phyloP scores from a whole-genome alignment of 2,888 invertebrate genomes.

The Perizoma affinitatum region DNA sequence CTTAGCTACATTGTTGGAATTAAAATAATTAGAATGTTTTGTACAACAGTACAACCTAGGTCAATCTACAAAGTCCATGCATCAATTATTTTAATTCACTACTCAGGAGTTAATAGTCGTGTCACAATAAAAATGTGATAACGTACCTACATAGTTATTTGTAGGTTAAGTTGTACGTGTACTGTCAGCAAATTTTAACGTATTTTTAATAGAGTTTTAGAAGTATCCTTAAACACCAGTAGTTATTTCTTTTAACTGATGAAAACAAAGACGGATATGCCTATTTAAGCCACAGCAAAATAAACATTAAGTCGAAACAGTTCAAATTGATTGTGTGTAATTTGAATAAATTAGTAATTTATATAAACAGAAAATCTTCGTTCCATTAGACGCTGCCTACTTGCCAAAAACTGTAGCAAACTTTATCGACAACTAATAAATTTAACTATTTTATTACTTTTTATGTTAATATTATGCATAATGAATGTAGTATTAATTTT shows the following conservation, averaged over 20 bases:
- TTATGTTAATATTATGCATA: conserved; percentile 17
- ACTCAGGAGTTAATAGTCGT: neutral
- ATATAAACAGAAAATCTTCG: conserved; percentile 45
- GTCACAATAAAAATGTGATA: too few relatives aligned
- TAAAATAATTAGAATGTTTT: too few relatives aligned
- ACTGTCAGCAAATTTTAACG: too few relatives aligned
- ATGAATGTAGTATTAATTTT: conserved; percentile 12
- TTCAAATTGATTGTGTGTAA: conserved; percentile 51
- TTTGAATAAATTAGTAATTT: conserved; percentile 71
- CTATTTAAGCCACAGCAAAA: conserved; percentile 36
- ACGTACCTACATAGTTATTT: too few relatives aligned
- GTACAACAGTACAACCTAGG: neutral
- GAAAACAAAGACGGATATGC: conserved; percentile 19
- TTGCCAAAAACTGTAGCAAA: conserved; percentile 19
- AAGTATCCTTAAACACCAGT: neutral
- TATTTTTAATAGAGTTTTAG: neutral
- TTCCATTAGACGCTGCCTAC: conserved; percentile 38
- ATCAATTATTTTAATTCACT: conserved; percentile 17
- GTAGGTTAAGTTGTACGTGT: too few relatives aligned
- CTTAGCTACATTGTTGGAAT: too few relatives aligned
- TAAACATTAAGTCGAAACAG: conserved; percentile 48
- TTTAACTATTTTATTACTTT: conserved; percentile 31
- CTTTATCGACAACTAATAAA: conserved; percentile 26
- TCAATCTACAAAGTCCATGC: conserved; percentile 5
- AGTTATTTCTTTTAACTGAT: conserved; percentile 17